These are phyloP conservation scores for Ashinkailepas kermadecensis DNA, from an alignment of 2,888 invertebrate genomes.

Conservation along the genomic window DNA sequence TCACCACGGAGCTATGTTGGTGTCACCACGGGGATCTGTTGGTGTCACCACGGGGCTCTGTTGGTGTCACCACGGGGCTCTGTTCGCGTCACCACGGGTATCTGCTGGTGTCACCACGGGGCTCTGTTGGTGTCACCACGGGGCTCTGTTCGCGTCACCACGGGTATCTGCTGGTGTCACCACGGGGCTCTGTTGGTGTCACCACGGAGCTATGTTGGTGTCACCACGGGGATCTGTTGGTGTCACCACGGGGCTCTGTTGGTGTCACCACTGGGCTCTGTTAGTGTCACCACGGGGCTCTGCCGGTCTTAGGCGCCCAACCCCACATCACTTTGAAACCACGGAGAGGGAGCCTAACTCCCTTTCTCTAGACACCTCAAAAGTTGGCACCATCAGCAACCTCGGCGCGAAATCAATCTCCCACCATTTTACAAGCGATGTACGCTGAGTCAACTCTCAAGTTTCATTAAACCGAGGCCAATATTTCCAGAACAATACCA, in stretches of 20 bases:
- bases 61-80: neutral
- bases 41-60: too few species aligned
- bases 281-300: too few species aligned
- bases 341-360: too few species aligned
- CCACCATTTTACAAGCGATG: too few species aligned
- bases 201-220: neutral
- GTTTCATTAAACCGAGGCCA: neutral
- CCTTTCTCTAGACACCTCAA: too few species aligned
- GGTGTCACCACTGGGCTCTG: too few species aligned
- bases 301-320: too few species aligned
- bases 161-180: too few species aligned
- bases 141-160: neutral
- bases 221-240: neutral
- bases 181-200: neutral
- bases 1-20: neutral
- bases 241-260: neutral
- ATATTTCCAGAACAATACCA: neutral
- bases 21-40: neutral
- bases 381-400: too few species aligned
- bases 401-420: too few species aligned
- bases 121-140: neutral
- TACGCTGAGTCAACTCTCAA: neutral
- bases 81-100: neutral
- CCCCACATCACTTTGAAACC: too few species aligned
- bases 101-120: neutral